Evolutionary conservation across 2,797 vertebrate species (phyloP), one percentile per base, ranked within the genome.

Genomic region (Triplophysa yarkandensis): DNA sequence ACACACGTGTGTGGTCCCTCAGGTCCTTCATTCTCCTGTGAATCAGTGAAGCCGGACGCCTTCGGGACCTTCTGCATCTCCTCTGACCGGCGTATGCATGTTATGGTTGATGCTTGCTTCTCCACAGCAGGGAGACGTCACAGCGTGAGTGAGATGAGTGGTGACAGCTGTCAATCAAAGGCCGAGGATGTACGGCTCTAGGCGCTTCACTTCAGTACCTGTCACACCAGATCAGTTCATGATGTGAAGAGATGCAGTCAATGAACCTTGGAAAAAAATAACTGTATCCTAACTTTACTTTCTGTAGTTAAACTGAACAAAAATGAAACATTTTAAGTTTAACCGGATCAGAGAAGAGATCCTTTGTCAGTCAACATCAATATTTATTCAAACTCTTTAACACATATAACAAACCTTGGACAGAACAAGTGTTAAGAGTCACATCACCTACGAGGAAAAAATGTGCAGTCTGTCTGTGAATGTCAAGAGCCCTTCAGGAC

Each of bases 81-180:
- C n/a, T 61, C 13, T 72, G 77, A 44, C 60, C 60, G 54, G 64
- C 13, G 36, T 34, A 57, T 32, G 32, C 46, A 30, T 21, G 66
- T 76, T 76, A 54, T 79, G 73, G 60, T 81, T 55, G 4, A 10
- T 81, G 72, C 63, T 72, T 44, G 64, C 54, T 16, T 79, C 68
- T 73, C 27, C 44, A 19, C 80, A 64, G 80, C 23, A 28, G 41
- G 68, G 52, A 44, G 44, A 39, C 36, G 14, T 73, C 61, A 11
- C 17, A 8, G 17, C 36, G 28, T 78, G 79, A 81, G 74, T 8
- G 23, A 77, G 74, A 81, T 81, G 54, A 21, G 27, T 36, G 43
- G 57, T 19, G 77, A 79, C 80, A 77, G 74, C 77, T 81, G 74
- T 81, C 80, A 71, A 10, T 81, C 80, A 79, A 23, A 57, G 71